These are phyloP conservation scores for Spinus pinus DNA, from an alignment of 2,797 vertebrate genomes.

Conservation along the genomic window DNA sequence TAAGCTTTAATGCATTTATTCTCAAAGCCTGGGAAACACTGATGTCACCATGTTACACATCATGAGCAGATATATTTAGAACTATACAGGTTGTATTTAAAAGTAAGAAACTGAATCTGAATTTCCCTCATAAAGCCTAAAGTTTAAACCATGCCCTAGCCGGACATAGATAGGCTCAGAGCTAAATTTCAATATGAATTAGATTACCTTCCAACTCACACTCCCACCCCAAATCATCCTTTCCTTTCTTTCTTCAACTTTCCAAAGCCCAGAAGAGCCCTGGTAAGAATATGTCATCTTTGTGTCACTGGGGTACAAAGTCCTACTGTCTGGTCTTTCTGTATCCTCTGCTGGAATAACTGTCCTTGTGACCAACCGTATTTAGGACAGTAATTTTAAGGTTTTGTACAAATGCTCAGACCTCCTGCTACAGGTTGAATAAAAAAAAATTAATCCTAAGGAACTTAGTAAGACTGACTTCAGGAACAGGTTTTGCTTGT, in stretches of 20 bases:
- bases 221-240: rapidly evolving
- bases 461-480: background rate
- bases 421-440: background rate
- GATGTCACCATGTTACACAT: background rate
- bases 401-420: background rate
- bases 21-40: background rate
- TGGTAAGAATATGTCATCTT: background rate
- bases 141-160: background rate
- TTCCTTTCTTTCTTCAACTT: background rate
- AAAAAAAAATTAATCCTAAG: background rate
- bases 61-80: background rate
- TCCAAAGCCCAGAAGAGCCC: background rate
- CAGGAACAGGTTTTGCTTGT: background rate
- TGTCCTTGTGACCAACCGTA: background rate
- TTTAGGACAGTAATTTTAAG: background rate
- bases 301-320: background rate
- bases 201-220: background rate
- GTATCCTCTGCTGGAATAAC: background rate
- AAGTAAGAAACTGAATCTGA: background rate
- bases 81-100: background rate
- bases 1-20: background rate
- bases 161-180: background rate
- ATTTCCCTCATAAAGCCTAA: background rate
- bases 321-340: background rate
- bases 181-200: background rate